Base-by-base conservation (phyloP, 2,888 invertebrate genomes). In the Autographa pulchrina region DNA sequence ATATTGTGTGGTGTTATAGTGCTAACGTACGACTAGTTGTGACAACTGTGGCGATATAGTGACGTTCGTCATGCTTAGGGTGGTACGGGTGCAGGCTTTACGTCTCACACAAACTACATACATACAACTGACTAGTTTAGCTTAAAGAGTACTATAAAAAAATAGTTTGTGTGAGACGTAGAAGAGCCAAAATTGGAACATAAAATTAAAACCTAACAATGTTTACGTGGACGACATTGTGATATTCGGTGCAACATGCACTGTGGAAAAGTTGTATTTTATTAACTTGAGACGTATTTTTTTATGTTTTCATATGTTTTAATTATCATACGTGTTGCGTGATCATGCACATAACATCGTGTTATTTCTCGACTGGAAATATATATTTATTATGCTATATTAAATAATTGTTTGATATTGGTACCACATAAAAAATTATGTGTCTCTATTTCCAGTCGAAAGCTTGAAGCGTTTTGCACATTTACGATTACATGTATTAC, bases 51-150 rank as follows among this genome's bases (percentile, higher is more conserved):
- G 85, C 88, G 81, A 84, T 75, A 84, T 74, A 81, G 84, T 84
- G 79, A 79, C 81, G 85, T 88, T 86, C 92, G 92, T 92, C 95
- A 95, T 95, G 95, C 95, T 92, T 86, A 88, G 91, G 92, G 94
- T 92, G 93, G 94, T 92, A 94, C 95, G 93, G 92, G 95, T 95
- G 95, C 95, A 94, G 95, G 93, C 92, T 84, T 83, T 80, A 76
- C 81, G 85, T 90, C 91, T 89, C 91, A 90, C 92, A 92, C 91
- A 91, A 93, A 93, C 91, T 77, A 81, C 83, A 70, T 48, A 68
- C 20, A 25, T 70, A 48, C 61, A 70, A 72, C 66, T 48, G 48
- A 58, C 62, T 20, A 32, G 54, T 62, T 65, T 73, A 54, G 70
- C 73, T 74, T 74, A 35, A 70, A 73, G 77, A 68, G 68, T 62